Evolutionary conservation across 2,797 vertebrate species (phyloP).

Genomic region (Sorex maritimensis): DNA sequence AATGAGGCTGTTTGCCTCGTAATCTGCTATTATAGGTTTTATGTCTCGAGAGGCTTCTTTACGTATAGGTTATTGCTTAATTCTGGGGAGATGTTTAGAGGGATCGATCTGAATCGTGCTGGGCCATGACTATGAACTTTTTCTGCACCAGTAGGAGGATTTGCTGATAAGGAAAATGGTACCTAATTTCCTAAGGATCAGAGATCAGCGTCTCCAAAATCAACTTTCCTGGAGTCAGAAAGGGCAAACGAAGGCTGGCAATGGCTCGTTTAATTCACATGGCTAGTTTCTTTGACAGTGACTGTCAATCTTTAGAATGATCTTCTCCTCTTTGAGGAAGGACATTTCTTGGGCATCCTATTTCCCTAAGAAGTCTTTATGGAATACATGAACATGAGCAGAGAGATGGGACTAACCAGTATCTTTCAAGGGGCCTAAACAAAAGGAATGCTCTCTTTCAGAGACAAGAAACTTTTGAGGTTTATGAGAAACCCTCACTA

Average conservation of each 20-base stretch:
- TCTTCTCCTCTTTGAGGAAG: not conserved
- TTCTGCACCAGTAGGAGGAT: not conserved
- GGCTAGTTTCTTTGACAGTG: not conserved
- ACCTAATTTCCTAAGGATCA: not conserved
- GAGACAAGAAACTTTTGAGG: not conserved
- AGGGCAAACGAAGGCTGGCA: not conserved
- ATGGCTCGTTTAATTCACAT: not conserved
- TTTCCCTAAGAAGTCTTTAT: not conserved
- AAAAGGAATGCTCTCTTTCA: not conserved
- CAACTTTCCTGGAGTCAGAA: not conserved
- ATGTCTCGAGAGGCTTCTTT: not conserved
- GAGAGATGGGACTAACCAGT: not conserved
- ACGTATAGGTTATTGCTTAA: not conserved
- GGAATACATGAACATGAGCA: not conserved
- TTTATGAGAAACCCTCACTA: not conserved
- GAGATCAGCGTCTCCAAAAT: not conserved
- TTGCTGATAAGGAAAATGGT: not conserved
- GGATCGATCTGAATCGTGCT: not conserved
- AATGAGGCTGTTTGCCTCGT: not conserved
- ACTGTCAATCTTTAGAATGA: not conserved
- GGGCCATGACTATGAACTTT: not conserved
- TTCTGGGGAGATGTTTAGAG: not conserved
- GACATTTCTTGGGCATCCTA: not conserved
- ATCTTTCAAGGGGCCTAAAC: not conserved
- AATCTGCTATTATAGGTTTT: not conserved